phyloP scores from a whole-genome alignment of 2,113 vertebrate species.

The Myxocyprinus asiaticus region DNA sequence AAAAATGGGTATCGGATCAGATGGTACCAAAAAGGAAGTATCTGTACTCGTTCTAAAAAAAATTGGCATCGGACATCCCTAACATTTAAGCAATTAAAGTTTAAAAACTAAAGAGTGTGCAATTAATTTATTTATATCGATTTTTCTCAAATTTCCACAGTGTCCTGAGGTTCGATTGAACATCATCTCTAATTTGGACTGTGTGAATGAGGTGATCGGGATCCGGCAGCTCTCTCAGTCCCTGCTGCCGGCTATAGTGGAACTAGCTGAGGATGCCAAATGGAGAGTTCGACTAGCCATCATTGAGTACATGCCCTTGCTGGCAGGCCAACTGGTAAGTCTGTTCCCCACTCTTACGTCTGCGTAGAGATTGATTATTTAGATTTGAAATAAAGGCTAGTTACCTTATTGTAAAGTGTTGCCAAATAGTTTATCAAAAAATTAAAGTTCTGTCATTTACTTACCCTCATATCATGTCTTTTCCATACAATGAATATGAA shows the following conservation, averaged over 20 bases:
- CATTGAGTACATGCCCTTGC: conserved; percentile 90
- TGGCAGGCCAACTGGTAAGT: conserved; percentile 89
- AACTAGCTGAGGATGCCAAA: conserved; percentile 89
- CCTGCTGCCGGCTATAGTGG: conserved; percentile 87
- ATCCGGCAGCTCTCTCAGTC: conserved; percentile 90
- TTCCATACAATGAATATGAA: no score
- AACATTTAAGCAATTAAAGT: not conserved
- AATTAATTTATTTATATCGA: not conserved
- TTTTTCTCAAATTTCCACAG: conserved; percentile 66
- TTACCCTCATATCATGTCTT: no score
- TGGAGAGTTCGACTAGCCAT: conserved; percentile 89
- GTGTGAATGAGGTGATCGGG: conserved; percentile 89
- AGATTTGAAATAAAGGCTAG: no score
- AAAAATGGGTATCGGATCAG: no score
- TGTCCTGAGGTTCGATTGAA: conserved; percentile 90
- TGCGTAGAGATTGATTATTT: not conserved
- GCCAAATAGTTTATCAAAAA: no score
- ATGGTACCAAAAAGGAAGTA: no score
- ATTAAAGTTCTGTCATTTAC: no score
- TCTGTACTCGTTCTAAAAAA: no score
- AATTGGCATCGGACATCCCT: no score
- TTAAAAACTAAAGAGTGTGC: not conserved
- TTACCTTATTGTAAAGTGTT: no score
- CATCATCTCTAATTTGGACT: conserved; percentile 91
- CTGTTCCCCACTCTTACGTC: not conserved